Evolutionary conservation across 1,140 invertebrate genomes (phyloP).

Genomic region (Gryllus bimaculatus): DNA sequence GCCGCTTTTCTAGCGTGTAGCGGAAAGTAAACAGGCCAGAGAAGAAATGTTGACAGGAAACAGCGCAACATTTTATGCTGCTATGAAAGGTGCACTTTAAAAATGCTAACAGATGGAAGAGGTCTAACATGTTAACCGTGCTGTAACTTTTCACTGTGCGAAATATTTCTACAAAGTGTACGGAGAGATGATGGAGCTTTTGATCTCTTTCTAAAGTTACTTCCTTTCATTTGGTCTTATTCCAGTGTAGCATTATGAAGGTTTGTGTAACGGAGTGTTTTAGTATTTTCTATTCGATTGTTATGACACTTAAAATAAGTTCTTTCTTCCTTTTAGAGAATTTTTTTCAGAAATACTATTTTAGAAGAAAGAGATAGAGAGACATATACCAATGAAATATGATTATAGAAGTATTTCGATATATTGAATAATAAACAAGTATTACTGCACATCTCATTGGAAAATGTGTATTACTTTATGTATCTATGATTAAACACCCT

Average conservation of each 20-base stretch:
- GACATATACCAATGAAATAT: too few species aligned
- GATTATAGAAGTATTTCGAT: too few species aligned
- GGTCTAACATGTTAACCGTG: background rate
- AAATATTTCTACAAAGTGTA: background rate
- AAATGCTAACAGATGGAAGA: background rate
- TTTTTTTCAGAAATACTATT: too few species aligned
- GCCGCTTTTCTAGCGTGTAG: background rate
- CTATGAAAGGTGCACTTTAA: background rate
- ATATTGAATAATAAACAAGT: too few species aligned
- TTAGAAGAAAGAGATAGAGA: too few species aligned
- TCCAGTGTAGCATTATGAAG: background rate
- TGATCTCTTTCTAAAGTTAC: background rate
- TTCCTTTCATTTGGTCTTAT: background rate
- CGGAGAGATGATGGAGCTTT: background rate
- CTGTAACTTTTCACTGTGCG: background rate
- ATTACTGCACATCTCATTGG: too few species aligned
- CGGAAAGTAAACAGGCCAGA: background rate
- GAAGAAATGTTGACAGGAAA: background rate
- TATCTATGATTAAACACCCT: too few species aligned
- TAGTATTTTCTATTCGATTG: background rate
- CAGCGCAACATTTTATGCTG: background rate
- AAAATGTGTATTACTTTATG: too few species aligned
- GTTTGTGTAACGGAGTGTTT: background rate
- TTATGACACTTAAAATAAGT: too few species aligned
- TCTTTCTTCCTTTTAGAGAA: too few species aligned